A percentile compares a stretch with the other conserved stretches of the same genome.
Evolutionary conservation across 2,113 vertebrate species (phyloP).

Genomic region (Phylloscopus trochiloides): DNA sequence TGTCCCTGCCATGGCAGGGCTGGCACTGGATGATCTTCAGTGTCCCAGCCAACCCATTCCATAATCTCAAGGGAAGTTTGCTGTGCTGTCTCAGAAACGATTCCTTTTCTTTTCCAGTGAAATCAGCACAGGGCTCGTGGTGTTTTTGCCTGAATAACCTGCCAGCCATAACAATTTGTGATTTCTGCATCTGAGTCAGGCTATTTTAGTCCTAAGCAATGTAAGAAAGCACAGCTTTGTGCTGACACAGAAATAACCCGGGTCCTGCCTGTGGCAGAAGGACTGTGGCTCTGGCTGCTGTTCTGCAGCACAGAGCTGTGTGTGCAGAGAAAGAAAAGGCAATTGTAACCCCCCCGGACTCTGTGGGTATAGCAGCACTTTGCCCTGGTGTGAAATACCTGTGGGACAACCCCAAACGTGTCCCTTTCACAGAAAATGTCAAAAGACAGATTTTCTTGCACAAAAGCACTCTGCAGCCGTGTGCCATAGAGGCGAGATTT

Average conservation of each 20-base stretch:
- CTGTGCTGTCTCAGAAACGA: neutral
- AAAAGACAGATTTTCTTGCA: neutral
- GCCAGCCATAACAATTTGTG: neutral
- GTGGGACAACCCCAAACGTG: neutral
- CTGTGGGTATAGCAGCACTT: neutral
- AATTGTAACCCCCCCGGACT: neutral
- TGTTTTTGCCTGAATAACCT: neutral
- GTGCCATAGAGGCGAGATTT: neutral
- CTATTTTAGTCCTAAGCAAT: neutral
- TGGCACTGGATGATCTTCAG: neutral
- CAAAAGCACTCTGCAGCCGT: neutral
- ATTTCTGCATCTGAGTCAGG: neutral
- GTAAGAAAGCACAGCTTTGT: neutral
- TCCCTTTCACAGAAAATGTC: neutral
- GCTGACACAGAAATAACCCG: neutral
- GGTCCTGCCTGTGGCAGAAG: neutral
- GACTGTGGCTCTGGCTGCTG: neutral
- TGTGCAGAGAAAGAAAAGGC: neutral
- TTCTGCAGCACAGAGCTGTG: neutral
- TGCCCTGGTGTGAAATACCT: neutral
- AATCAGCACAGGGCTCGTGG: neutral
- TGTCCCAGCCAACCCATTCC: neutral
- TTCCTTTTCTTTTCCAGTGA: neutral
- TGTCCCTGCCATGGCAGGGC: neutral
- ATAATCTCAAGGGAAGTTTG: neutral